Percentiles rank a stretch among this genome's conserved stretches.
Evolutionary conservation across 2,797 vertebrate species (phyloP).

Genomic region (Telmatherina bonti): DNA sequence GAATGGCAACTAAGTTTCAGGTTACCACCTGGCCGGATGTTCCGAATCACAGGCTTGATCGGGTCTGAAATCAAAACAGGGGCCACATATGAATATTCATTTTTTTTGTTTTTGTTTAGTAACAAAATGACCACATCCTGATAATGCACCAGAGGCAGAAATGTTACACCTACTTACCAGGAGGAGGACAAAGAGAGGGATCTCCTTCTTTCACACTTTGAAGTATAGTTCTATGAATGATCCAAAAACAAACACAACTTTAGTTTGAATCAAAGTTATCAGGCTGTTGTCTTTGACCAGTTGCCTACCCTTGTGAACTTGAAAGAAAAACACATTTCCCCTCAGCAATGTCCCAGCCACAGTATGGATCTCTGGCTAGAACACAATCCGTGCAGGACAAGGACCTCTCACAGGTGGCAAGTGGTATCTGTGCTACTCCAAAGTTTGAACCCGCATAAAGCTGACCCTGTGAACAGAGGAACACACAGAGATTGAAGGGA

Average conservation of each 20-base stretch:
- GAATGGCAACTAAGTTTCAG: slow-evolving; percentile 71
- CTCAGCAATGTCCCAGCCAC: slow-evolving; percentile 77
- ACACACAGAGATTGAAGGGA: too few species aligned
- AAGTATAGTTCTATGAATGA: slow-evolving; percentile 77
- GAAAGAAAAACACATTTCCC: slow-evolving; percentile 67
- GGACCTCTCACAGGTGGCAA: slow-evolving; percentile 78
- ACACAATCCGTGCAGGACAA: slow-evolving; percentile 83
- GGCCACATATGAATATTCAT: not conserved
- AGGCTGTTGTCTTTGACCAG: not conserved
- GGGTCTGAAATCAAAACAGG: slow-evolving; percentile 63
- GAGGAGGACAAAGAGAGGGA: slow-evolving; percentile 73
- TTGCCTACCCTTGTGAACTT: slow-evolving; percentile 33
- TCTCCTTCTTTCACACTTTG: slow-evolving; percentile 81
- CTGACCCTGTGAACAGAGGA: slow-evolving; percentile 66
- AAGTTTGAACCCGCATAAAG: slow-evolving; percentile 82
- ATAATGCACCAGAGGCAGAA: not conserved
- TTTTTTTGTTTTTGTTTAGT: too few species aligned
- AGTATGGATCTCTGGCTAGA: slow-evolving; percentile 86
- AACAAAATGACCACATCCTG: not conserved
- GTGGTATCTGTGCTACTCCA: slow-evolving; percentile 80
- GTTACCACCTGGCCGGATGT: slow-evolving; percentile 59
- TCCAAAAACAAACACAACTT: not conserved
- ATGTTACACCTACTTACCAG: slow-evolving; percentile 70
- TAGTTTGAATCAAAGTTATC: not conserved
- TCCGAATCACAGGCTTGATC: slow-evolving; percentile 30